Evolutionary conservation across 1,140 invertebrate genomes (phyloP).

Genomic region (Drepana arcuata): DNA sequence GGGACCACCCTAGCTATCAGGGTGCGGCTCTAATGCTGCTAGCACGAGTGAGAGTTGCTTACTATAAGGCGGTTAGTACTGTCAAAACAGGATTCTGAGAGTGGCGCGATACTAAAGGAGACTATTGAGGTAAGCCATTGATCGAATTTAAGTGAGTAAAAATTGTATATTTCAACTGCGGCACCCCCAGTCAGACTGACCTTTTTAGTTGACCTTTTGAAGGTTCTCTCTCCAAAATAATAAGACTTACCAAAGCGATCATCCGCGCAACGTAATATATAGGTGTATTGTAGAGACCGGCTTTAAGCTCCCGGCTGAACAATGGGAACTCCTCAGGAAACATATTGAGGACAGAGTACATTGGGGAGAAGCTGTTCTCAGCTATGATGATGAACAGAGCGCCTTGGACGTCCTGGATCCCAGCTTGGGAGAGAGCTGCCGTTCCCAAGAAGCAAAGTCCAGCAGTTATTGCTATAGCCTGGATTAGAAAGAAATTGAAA

Average conservation of each 20-base stretch:
- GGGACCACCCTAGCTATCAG: too few species aligned
- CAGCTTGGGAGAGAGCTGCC: slow-evolving; percentile 77
- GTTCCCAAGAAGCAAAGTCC: slow-evolving; percentile 85
- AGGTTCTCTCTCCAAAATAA: neutral
- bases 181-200: too few species aligned
- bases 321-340: slow-evolving; percentile 86
- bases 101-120: too few species aligned
- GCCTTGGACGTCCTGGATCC: slow-evolving; percentile 87
- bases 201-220: too few species aligned
- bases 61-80: too few species aligned
- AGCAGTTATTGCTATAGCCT: slow-evolving; percentile 82
- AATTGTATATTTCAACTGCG: too few species aligned
- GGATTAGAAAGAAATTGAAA: slow-evolving; percentile 19
- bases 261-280: slow-evolving; percentile 85
- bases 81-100: too few species aligned
- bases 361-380: slow-evolving; percentile 89
- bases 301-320: slow-evolving; percentile 83
- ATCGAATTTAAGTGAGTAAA: too few species aligned
- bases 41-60: too few species aligned
- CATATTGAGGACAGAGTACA: slow-evolving; percentile 85
- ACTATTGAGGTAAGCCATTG: too few species aligned
- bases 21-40: too few species aligned
- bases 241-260: slow-evolving; percentile 79
- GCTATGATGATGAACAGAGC: slow-evolving; percentile 87
- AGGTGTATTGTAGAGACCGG: slow-evolving; percentile 81